These are phyloP conservation scores for Actinia equina DNA, from an alignment of 64 coral and sea anemone species.

Conservation along the genomic window DNA sequence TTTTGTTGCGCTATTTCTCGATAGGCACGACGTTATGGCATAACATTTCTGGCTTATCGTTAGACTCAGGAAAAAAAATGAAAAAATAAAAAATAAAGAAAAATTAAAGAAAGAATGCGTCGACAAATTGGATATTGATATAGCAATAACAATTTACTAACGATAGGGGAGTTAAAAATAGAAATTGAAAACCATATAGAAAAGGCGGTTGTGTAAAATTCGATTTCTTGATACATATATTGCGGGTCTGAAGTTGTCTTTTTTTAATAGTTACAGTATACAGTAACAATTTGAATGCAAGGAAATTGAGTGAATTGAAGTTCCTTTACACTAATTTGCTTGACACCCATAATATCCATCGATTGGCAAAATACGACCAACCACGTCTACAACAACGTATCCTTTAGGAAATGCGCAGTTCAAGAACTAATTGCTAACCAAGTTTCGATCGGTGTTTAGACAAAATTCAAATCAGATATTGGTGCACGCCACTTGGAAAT, in stretches of 20 bases:
- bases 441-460: not conserved
- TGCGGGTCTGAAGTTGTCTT: slow-evolving; percentile 44
- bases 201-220: slow-evolving; percentile 10
- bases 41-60: not conserved
- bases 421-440: not conserved
- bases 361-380: slow-evolving; percentile 22
- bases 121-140: slow-evolving; percentile 28
- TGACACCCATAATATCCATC: slow-evolving; percentile 52
- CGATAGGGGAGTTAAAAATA: slow-evolving; percentile 35
- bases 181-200: slow-evolving; percentile 46
- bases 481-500: slow-evolving; percentile 1
- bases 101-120: not conserved
- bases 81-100: not conserved
- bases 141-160: slow-evolving; percentile 13
- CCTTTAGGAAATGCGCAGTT: slow-evolving; percentile 13
- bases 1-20: not conserved
- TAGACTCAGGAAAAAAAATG: not conserved
- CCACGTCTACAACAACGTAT: not conserved
- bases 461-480: slow-evolving; percentile 23
- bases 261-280: slow-evolving; percentile 83
- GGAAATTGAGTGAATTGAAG: slow-evolving; percentile 86
- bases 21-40: not conserved
- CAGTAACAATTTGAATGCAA: slow-evolving; percentile 51
- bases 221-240: slow-evolving; percentile 81
- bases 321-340: slow-evolving; percentile 55